Conservation (phyloP, 1,140 invertebrate species). For the Aethina tumida region DNA sequence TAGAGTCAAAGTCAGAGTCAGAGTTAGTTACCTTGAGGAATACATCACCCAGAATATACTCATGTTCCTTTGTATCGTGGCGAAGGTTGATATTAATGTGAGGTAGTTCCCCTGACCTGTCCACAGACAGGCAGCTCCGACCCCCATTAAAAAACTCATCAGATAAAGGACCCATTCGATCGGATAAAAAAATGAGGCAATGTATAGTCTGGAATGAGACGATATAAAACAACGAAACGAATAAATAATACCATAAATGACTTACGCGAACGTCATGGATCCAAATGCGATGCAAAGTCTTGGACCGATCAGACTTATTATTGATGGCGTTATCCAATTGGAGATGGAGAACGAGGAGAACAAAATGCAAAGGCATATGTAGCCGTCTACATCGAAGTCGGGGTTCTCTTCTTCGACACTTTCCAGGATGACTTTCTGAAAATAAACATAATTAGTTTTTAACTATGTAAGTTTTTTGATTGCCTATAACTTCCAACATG, state of each 20-base stretch:
- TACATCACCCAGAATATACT: conserved; percentile 93
- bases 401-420: conserved; percentile 67
- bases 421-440: conserved; percentile 80
- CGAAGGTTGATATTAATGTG: conserved; percentile 74
- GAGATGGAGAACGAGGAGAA: conserved; percentile 78
- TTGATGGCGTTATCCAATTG: conserved; percentile 87
- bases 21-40: conserved; percentile 72
- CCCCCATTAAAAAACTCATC: conserved; percentile 72
- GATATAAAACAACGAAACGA: too few relatives aligned
- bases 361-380: conserved; percentile 78
- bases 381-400: conserved; percentile 74
- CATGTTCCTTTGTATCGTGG: conserved; percentile 84
- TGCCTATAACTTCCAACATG: conserved; percentile 78
- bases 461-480: background rate
- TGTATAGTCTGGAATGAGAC: conserved; percentile 54
- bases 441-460: conserved; percentile 24
- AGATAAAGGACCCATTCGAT: conserved; percentile 70
- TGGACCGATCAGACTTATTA: conserved; percentile 72
- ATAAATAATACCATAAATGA: background rate
- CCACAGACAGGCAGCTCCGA: conserved; percentile 82
- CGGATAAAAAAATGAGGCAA: conserved; percentile 73
- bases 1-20: too few relatives aligned
- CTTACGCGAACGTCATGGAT: conserved; percentile 58
- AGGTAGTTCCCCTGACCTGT: conserved; percentile 89
- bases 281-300: conserved; percentile 77